Evolutionary conservation across 2,797 vertebrate species (phyloP), one percentile per base, ranked within the genome.

Genomic region (Myripristis murdjan): DNA sequence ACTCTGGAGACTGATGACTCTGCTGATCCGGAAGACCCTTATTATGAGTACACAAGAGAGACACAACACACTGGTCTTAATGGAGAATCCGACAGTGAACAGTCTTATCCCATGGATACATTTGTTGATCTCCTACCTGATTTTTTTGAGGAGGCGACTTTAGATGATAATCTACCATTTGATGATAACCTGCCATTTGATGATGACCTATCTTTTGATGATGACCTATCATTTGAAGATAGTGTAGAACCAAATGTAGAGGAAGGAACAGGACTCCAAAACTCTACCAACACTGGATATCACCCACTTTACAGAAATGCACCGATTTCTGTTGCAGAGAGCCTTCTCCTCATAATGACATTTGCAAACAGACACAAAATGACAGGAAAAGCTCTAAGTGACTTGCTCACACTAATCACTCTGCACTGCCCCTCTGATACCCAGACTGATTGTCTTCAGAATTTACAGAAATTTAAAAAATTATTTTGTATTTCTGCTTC

Each of bases 351-450:
- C 33, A 73, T 81, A 46, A 73, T 69, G 53, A 51, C 58, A 11
- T 76, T 64, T 44, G 64, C 60, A 60, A 72, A 76, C n/a, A 59
- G 73, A 64, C 73, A 81, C 48, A 76, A 75, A 72, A 54, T 73
- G 54, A 81, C 73, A 54, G 58, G 56, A 37, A 76, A 76, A 43
- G 69, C 69, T 15, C 68, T 73, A n/a, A 69, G 55, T 69, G 70
- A 73, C 51, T 81, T 81, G 51, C 59, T 77, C 5, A 56, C 61
- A 23, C 37, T 81, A 23, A 41, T 64, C 26, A 31, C 26, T 20
- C 48, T 81, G 41, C 49, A 61, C 47, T 79, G 71, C 43, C 72
- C 66, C 15, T 20, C 46, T 23, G 51, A 58, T 26, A 48, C 81
- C 7, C 65, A 76, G 33, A 76, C 75, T 20, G 58, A 69, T 43